Evolutionary conservation across 2,113 vertebrate genomes (phyloP), one percentile per base, ranked within the genome.

Genomic region (Cathartes aura): DNA sequence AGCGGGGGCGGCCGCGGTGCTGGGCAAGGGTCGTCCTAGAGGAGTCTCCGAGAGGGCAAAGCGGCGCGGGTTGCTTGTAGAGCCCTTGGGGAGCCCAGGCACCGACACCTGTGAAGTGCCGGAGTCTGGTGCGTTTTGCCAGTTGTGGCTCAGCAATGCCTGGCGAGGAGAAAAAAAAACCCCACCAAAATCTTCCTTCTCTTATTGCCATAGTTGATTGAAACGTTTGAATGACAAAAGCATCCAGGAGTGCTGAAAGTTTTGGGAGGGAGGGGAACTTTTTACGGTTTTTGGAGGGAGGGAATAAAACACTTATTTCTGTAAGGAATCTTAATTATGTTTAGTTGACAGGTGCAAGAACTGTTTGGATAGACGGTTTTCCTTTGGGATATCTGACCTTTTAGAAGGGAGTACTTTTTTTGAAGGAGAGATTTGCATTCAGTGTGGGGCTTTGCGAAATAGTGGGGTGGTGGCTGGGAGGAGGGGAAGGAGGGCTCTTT

Each of bases 341-440:
- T 82, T 50, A 9, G 47, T 42, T 84, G 92, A 94, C 95, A 97
- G 96, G 97, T 97, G 97, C 92, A 90, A 48, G 83, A 87, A 43
- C 47, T 42, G 38, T 47, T 47, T 24, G 72, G 32, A 8, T 63
- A 52, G 82, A 60, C 43, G 21, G 40, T 32, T 92, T 68, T 87
- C 43, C 32, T 64, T 43, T 45, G 76, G 16, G 43, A 9, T n/a
- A 23, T 11, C n/a, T 68, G 60, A 20, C 32, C 36, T 87, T 82
- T 75, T 53, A 45, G 60, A 32, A 59, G 23, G 18, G 22, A 45
- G 8, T 3, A 2, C 5, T 56, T 21, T 58, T 43, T 87, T 66
- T 45, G 56, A 53, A 93, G 59, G 52, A 59, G 60, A 63, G 43
- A 11, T 71, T 62, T 67, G 23, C 21, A 1, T 78, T 84, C 21